phyloP scores from a whole-genome alignment of 1,140 invertebrate genomes.

The Caerostris darwini region DNA sequence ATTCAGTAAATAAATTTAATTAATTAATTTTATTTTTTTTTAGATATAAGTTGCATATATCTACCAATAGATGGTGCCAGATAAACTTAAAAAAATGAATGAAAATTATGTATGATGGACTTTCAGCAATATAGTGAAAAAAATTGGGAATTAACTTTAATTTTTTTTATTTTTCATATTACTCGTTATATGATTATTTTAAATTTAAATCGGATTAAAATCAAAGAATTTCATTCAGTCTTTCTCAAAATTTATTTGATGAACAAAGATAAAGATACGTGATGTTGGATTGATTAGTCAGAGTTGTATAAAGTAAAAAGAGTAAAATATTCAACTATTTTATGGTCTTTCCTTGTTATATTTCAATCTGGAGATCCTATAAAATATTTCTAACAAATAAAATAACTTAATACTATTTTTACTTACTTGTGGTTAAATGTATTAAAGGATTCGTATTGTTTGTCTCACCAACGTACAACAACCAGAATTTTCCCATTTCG shows the following conservation, averaged over 20 bases:
- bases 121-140: too few relatives aligned
- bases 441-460: background rate
- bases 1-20: background rate
- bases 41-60: too few relatives aligned
- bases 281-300: background rate
- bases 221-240: background rate
- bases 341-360: too few relatives aligned
- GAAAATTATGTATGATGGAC: too few relatives aligned
- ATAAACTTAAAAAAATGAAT: too few relatives aligned
- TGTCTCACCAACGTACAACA: background rate
- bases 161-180: too few relatives aligned
- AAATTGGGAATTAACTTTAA: too few relatives aligned
- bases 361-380: too few relatives aligned
- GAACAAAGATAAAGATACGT: background rate
- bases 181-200: too few relatives aligned
- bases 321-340: too few relatives aligned
- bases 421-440: slow-evolving; percentile 23
- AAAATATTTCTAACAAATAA: background rate
- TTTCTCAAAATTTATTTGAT: background rate
- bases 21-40: background rate
- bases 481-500: slow-evolving; percentile 21
- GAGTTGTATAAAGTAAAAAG: background rate
- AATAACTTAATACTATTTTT: background rate
- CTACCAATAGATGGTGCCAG: too few relatives aligned
- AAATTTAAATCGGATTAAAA: background rate